Conservation (phyloP, 2,888 invertebrate species). For the Mylabris sibirica region DNA sequence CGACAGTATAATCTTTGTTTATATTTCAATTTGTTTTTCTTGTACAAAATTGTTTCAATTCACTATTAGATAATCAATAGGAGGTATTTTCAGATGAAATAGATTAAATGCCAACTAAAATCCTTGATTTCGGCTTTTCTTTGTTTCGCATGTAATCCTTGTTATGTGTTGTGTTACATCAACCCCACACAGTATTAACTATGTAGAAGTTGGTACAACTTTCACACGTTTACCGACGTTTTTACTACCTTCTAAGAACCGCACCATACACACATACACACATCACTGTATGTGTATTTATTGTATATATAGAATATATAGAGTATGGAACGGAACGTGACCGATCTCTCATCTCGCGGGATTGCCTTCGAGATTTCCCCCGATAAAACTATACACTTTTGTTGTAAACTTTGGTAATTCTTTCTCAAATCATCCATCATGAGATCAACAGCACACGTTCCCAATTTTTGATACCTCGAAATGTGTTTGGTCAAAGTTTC, state of each 20-base stretch:
- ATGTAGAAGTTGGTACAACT: constrained; percentile 34
- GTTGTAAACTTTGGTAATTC: constrained; percentile 62
- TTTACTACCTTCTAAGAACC: background rate
- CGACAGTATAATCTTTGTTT: background rate
- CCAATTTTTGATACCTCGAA: constrained; percentile 47
- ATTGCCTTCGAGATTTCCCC: constrained; percentile 66
- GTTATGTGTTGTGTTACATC: constrained; percentile 22
- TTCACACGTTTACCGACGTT: constrained; percentile 26
- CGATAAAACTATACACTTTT: constrained; percentile 67
- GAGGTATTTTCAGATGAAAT: background rate
- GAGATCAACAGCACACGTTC: constrained; percentile 58
- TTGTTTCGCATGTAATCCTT: constrained; percentile 29
- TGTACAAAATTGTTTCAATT: background rate
- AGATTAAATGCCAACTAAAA: background rate
- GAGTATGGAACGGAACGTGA: constrained; percentile 60
- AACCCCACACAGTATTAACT: constrained; percentile 24
- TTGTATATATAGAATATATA: constrained; percentile 47
- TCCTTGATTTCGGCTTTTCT: constrained; percentile 22
- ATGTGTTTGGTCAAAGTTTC: constrained; percentile 43
- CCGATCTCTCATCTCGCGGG: constrained; percentile 66
- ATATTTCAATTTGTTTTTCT: no score
- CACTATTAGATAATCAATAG: background rate
- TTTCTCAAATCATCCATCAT: constrained; percentile 62
- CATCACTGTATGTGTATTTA: constrained; percentile 21
- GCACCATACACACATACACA: no score